Base-by-base conservation (phyloP, 2,888 invertebrate genomes). In the Nymphalis c-album region DNA sequence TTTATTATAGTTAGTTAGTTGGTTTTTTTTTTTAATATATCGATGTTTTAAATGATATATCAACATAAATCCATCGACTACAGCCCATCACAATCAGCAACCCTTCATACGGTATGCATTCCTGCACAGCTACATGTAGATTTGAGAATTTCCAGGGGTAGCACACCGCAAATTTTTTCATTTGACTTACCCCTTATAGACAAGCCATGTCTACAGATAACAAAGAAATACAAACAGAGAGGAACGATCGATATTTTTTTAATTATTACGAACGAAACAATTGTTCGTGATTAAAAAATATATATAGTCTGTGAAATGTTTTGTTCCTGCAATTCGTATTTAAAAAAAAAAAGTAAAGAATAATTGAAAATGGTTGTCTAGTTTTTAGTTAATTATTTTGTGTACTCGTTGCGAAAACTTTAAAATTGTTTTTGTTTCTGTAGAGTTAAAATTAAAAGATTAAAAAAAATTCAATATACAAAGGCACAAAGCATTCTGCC, bases 101-200 rank as follows among this genome's bases (percentile, higher is more conserved):
- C 67, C 63, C 69, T 63, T 53, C 58, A 59, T 58, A 46, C 61
- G 40, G 45, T 46, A 46, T n/a, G 63, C 47, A 60, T 61, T 65
- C 60, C 45, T 48, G 22, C 22, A 50, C 22, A 26, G 45, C 48
- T 63, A 60, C 59, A 40, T 26, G 57, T 45, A 40, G 51, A 51
- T 57, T 63, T 64, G 63, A 66, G 62, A 71, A 71, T 68, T 68
- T 68, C 68, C 68, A 60, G 63, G 59, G 59, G 62, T 64, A 59
- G 22, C 35, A 45, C 60, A 61, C 71, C 71, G 60, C 71, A 69
- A 63, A 68, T 69, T 71, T 55, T 71, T 69, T 71, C 71, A 71
- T 69, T 66, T 22, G 63, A 66, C 63, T 63, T 67, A 71, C 66
- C 68, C 66, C 59, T 55, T 53, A 20, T 40, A 40, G 47, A n/a